These are phyloP conservation scores for Slavum lentiscoides DNA, from an alignment of 2,888 invertebrate genomes.

Conservation along the genomic window DNA sequence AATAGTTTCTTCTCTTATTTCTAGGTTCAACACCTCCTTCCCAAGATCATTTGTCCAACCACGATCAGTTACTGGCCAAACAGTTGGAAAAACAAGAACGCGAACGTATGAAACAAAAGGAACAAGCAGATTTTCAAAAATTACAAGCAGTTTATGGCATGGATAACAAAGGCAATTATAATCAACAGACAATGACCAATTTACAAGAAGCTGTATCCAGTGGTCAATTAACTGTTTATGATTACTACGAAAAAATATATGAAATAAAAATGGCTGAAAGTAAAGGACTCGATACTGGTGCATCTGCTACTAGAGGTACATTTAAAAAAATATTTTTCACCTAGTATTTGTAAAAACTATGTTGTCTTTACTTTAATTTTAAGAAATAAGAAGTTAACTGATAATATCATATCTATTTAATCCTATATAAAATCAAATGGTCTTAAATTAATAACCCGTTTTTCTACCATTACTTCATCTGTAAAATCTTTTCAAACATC, in stretches of 20 bases:
- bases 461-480: background rate
- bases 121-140: conserved; percentile 80
- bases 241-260: conserved; percentile 81
- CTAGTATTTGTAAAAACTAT: too few species aligned
- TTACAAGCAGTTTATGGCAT: conserved; percentile 78
- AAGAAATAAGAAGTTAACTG: too few species aligned
- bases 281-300: conserved; percentile 79
- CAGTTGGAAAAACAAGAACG: conserved; percentile 66
- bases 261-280: conserved; percentile 76
- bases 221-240: conserved; percentile 81
- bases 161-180: conserved; percentile 83
- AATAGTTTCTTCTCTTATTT: background rate
- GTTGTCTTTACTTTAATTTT: too few species aligned
- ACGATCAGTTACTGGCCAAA: conserved; percentile 63
- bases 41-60: conserved; percentile 60
- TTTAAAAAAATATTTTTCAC: background rate
- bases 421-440: too few species aligned
- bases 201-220: conserved; percentile 82
- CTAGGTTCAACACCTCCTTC: conserved; percentile 44
- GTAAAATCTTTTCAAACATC: background rate
- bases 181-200: conserved; percentile 76
- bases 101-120: conserved; percentile 73
- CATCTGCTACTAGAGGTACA: conserved; percentile 77
- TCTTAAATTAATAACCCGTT: too few species aligned
- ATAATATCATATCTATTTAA: too few species aligned